Conservation (phyloP, 2,888 invertebrate genomes). For the Mythimna ferrago region DNA sequence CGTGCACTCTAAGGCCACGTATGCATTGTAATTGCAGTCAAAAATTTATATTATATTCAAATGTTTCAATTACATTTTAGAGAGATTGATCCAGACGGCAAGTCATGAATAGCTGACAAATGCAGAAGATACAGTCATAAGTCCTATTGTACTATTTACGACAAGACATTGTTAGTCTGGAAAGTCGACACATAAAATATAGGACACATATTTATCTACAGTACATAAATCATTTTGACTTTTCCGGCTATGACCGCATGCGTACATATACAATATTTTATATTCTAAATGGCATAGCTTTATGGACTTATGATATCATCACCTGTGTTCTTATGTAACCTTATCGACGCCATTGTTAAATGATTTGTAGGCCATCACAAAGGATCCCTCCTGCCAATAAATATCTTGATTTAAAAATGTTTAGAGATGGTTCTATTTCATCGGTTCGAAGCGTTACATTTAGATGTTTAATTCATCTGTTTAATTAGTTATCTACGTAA, state of each 20-base stretch:
- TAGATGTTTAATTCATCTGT: constrained; percentile 70
- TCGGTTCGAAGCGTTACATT: constrained; percentile 64
- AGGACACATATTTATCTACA: constrained; percentile 7
- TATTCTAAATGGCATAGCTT: constrained; percentile 67
- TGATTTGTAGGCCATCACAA: constrained; percentile 41
- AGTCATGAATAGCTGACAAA: neutral
- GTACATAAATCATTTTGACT: constrained; percentile 31
- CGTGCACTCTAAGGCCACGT: too few species aligned
- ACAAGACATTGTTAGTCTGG: neutral
- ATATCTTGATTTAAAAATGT: constrained; percentile 60
- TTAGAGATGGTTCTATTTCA: constrained; percentile 59
- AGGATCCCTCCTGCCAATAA: constrained; percentile 48
- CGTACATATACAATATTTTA: constrained; percentile 41
- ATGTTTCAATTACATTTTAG: neutral
- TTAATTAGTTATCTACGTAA: constrained; percentile 74
- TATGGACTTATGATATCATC: constrained; percentile 67
- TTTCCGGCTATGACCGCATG: constrained; percentile 58
- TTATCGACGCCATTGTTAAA: constrained; percentile 51
- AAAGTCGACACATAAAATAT: constrained; percentile 5
- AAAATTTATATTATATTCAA: neutral
- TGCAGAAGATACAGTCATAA: too few species aligned
- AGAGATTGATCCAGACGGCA: neutral
- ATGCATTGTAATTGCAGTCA: neutral
- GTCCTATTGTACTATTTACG: too few species aligned
- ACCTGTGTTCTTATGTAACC: constrained; percentile 62